Base-by-base conservation (phyloP, 2,888 invertebrate genomes). In the Tetranychus piercei region DNA sequence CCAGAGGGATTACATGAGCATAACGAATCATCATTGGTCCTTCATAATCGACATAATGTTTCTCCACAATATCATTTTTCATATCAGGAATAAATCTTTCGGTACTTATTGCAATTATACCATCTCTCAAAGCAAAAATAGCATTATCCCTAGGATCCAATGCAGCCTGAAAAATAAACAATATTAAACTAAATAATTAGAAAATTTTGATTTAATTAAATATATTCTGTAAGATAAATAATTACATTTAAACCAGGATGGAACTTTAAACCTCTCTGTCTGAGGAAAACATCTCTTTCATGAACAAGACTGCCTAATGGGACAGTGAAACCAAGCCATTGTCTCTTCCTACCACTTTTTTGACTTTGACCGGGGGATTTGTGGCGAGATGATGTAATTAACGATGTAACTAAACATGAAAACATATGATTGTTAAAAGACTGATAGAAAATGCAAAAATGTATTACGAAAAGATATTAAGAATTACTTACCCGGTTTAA, bases 161-260 rank as follows among this genome's bases (percentile, higher is more conserved):
- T 7, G 64, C 75, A 74, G 71, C 72, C 76, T 76, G 55, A 4
- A 34, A 34, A 44, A 15, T 71, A 3, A n/a, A 73, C 44, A 45
- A 45, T 4, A 72, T 44, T 0, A 64, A 20, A 20, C 8, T 20
- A 22, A 20, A 6, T 11, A 22, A 5, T 15, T 55, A 55, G 6
- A 7, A n/a, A 55, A n/a, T 18, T 74, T 11, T 4, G 67, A 69
- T 8, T 23, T 15, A 2, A 34, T 4, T 22, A 34, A 3, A 7
- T 22, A 44, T 1, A 22, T 1, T 45, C 1, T 5, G 34, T 1
- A 34, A 34, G 23, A 23, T 23, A 23, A 4, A 34, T 8, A 55
- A 22, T 55, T 55, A 76, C 75, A 76, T 76, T 76, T 2, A 69
- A 71, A 9, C 76, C 76, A 11, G 76, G 76, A 74, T 76, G 75